Evolutionary conservation across 2,797 vertebrate species (phyloP).

Genomic region (Tapera naevia): DNA sequence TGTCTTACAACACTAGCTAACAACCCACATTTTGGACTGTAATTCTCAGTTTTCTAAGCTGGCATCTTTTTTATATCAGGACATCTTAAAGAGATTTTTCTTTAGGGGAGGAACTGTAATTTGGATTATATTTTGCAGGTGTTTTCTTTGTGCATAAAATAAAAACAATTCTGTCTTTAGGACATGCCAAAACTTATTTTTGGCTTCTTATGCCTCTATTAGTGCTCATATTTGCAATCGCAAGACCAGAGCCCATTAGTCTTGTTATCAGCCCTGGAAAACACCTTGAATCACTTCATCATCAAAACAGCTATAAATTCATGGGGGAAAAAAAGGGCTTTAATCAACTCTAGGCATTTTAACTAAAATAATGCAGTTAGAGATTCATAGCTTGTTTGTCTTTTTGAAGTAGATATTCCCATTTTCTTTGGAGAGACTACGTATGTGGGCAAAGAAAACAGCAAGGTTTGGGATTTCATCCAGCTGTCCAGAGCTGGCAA

Average conservation of each 20-base stretch:
- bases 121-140: background rate
- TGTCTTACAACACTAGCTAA: background rate
- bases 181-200: background rate
- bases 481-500: background rate
- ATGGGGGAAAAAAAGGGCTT: background rate
- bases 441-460: background rate
- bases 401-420: background rate
- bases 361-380: background rate
- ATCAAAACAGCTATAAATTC: background rate
- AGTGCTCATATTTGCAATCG: background rate
- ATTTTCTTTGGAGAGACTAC: background rate
- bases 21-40: background rate
- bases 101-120: background rate
- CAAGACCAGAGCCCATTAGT: background rate
- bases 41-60: background rate
- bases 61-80: background rate
- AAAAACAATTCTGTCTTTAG: background rate
- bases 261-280: slow-evolving; percentile 11
- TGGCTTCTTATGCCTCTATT: background rate
- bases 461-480: background rate
- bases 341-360: background rate
- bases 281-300: background rate
- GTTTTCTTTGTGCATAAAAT: background rate
- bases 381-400: background rate
- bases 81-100: background rate